Percentiles rank a stretch among this genome's conserved stretches.
Conservation (phyloP, 2,888 invertebrate genomes). For the Druceiella hillmani region DNA sequence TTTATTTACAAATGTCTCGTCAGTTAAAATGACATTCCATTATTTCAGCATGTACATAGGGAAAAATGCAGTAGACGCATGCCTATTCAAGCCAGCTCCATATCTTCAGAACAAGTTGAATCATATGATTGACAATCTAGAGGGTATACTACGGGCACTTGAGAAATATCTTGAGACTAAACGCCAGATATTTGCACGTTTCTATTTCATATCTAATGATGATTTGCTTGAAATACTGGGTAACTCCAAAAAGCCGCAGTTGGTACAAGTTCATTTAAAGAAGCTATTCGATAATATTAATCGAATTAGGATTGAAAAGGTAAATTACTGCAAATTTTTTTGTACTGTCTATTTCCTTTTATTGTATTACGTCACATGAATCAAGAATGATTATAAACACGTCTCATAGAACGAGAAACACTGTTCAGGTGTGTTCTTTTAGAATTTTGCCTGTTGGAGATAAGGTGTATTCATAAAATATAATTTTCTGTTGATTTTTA, state of each 20-base stretch:
- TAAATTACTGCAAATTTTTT: no score
- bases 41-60: slow-evolving; percentile 44
- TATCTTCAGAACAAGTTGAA: slow-evolving; percentile 63
- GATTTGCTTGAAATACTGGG: slow-evolving; percentile 81
- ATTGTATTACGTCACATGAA: no score
- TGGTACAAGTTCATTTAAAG: slow-evolving; percentile 80
- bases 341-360: no score
- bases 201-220: slow-evolving; percentile 59
- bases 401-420: no score
- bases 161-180: slow-evolving; percentile 87
- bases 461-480: no score
- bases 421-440: no score
- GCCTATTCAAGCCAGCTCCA: slow-evolving; percentile 54
- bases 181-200: slow-evolving; percentile 76
- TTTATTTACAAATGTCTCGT: no score
- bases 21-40: no score
- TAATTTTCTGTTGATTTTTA: no score
- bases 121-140: slow-evolving; percentile 68
- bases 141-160: slow-evolving; percentile 73
- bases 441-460: no score
- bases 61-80: slow-evolving; percentile 56
- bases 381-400: no score
- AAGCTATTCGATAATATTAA: slow-evolving; percentile 86
- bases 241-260: slow-evolving; percentile 76
- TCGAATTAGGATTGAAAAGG: slow-evolving; percentile 63